phyloP scores from a whole-genome alignment of 2,888 invertebrate species.

The Lysandra coridon region DNA sequence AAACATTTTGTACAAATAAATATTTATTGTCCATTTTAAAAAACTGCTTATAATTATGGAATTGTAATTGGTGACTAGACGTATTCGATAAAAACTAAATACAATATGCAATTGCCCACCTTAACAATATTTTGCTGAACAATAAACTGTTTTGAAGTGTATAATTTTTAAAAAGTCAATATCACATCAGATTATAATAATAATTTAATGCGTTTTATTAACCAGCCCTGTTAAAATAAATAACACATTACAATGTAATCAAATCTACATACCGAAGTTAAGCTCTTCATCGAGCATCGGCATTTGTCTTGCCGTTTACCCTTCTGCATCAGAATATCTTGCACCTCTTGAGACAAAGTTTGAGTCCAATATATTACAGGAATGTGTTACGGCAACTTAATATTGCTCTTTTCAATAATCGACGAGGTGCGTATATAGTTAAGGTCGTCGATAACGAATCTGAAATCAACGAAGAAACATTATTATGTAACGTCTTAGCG shows the following conservation, averaged over 20 bases:
- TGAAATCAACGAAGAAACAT: constrained; percentile 55
- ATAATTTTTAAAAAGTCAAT: neutral
- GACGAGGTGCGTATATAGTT: constrained; percentile 60
- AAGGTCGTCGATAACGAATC: constrained; percentile 85
- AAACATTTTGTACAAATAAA: constrained; percentile 9
- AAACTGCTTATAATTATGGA: neutral
- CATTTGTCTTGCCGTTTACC: neutral
- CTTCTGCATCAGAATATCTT: neutral
- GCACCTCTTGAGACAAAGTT: neutral
- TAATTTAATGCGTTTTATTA: no score
- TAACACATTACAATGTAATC: neutral
- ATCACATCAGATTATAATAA: no score
- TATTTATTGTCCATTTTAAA: constrained; percentile 17
- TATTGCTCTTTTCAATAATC: constrained; percentile 47
- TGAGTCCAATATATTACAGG: neutral
- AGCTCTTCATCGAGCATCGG: neutral
- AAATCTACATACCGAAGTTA: neutral
- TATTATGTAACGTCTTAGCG: constrained; percentile 39
- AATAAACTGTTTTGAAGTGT: neutral
- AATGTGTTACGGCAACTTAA: constrained; percentile 49
- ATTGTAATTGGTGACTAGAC: neutral
- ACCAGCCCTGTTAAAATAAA: no score
- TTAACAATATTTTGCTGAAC: neutral
- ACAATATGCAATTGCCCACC: neutral
- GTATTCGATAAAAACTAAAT: neutral